Conservation (phyloP, 2,888 invertebrate species). For the Luperina testacea region DNA sequence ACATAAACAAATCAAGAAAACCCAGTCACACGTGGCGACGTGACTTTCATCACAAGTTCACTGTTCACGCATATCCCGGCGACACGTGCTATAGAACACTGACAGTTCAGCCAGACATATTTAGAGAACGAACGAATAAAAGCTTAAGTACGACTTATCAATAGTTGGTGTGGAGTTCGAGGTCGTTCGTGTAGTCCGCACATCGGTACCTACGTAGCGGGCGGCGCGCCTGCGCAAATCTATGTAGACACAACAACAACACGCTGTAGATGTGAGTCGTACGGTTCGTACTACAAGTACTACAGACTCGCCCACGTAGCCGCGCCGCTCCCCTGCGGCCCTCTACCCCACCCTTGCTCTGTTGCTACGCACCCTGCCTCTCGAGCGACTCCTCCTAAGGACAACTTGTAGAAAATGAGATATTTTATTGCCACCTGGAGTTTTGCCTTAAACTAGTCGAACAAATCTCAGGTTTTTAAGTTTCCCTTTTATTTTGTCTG, state of each 20-base stretch:
- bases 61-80: conserved; percentile 14
- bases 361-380: conserved; percentile 82
- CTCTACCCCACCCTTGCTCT: conserved; percentile 65
- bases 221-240: conserved; percentile 84
- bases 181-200: conserved; percentile 73
- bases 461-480: conserved; percentile 53
- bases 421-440: conserved; percentile 64
- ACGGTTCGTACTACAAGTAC: conserved; percentile 85
- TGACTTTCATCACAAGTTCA: conserved; percentile 26
- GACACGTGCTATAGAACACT: conserved; percentile 32
- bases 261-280: conserved; percentile 80
- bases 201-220: conserved; percentile 64
- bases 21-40: conserved; percentile 16
- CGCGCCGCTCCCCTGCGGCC: conserved; percentile 68
- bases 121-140: conserved; percentile 64
- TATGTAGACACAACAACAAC: conserved; percentile 87
- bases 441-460: conserved; percentile 56
- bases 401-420: conserved; percentile 73
- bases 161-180: conserved; percentile 80
- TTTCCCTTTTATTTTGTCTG: conserved; percentile 45
- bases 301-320: conserved; percentile 90
- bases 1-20: conserved; percentile 24
- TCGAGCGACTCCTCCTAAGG: conserved; percentile 70
- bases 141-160: conserved; percentile 70
- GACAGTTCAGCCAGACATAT: conserved; percentile 51